A percentile compares a stretch with the other conserved stretches of the same genome.
phyloP scores from a whole-genome alignment of 2,113 vertebrate species.

The Melanerpes formicivorus region DNA sequence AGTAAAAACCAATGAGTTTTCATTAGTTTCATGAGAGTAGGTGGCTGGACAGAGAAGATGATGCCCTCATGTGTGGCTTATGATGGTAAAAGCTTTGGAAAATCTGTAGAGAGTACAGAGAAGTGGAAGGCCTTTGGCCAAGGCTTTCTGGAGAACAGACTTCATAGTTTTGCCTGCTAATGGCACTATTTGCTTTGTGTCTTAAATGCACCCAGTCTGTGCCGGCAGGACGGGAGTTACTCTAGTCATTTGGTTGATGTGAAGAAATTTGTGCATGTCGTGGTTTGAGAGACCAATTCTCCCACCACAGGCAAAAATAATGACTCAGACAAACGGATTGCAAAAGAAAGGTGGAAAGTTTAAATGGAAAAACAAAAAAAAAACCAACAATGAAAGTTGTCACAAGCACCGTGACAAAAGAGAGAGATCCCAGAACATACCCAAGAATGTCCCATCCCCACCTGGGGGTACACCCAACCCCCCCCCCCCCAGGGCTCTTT shows the following conservation, averaged over 20 bases:
- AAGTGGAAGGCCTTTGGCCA: neutral
- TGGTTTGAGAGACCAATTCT: too few relatives aligned
- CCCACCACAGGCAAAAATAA: too few relatives aligned
- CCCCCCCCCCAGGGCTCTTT: too few relatives aligned
- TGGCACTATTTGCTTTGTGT: neutral
- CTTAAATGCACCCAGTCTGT: neutral
- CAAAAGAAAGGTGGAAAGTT: too few relatives aligned
- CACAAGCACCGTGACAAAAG: too few relatives aligned
- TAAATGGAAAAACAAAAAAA: too few relatives aligned
- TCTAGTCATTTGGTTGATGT: neutral
- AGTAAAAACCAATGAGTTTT: neutral
- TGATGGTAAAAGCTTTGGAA: neutral
- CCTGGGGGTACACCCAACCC: too few relatives aligned
- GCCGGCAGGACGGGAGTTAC: neutral
- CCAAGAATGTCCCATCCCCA: too few relatives aligned
- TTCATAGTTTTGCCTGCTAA: neutral
- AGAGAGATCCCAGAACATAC: too few relatives aligned
- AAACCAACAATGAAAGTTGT: too few relatives aligned
- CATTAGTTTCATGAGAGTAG: neutral
- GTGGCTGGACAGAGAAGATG: neutral
- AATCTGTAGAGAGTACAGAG: neutral
- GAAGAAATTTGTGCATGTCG: neutral
- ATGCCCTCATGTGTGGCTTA: fast-evolving
- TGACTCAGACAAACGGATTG: too few relatives aligned
- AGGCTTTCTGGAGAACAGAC: neutral